A percentile compares a stretch with the other conserved stretches of the same genome.
These are phyloP conservation scores for Styela plicata DNA, from an alignment of 23 tunicate genomes.

Conservation along the genomic window DNA sequence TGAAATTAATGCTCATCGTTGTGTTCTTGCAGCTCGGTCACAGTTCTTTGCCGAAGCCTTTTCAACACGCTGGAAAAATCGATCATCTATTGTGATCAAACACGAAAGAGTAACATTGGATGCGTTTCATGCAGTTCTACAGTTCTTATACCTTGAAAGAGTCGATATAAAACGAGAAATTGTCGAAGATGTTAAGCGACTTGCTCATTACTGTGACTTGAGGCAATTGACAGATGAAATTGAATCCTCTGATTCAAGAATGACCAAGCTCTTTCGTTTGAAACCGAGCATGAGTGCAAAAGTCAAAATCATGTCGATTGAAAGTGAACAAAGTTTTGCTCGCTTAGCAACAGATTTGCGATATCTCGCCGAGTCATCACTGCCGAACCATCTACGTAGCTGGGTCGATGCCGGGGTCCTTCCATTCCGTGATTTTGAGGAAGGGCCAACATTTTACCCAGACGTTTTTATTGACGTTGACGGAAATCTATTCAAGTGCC, in stretches of 20 bases:
- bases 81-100: neutral
- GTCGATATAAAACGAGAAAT: constrained; percentile 27
- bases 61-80: constrained; percentile 31
- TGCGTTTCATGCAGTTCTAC: constrained; percentile 26
- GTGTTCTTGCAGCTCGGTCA: constrained; percentile 45
- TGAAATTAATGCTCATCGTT: constrained; percentile 29
- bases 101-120: constrained; percentile 6
- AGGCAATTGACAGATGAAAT: neutral
- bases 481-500: constrained; percentile 23
- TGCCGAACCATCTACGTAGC: constrained; percentile 26
- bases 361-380: constrained; percentile 27
- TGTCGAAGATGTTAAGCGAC: constrained; percentile 30
- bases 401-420: constrained; percentile 54
- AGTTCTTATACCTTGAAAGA: constrained; percentile 37
- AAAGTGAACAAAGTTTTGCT: constrained; percentile 17
- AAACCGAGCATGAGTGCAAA: constrained; percentile 33
- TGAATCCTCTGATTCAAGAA: neutral
- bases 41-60: constrained; percentile 29
- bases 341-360: constrained; percentile 28
- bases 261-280: constrained; percentile 1
- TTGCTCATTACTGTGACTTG: constrained; percentile 36
- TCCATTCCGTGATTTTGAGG: constrained; percentile 30
- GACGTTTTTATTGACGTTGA: constrained; percentile 45
- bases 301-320: constrained; percentile 40
- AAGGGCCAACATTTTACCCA: constrained; percentile 8